Percentiles rank a stretch among this genome's conserved stretches.
Evolutionary conservation across 2,113 vertebrate genomes (phyloP).

Genomic region (Chascanopsetta lugubris): DNA sequence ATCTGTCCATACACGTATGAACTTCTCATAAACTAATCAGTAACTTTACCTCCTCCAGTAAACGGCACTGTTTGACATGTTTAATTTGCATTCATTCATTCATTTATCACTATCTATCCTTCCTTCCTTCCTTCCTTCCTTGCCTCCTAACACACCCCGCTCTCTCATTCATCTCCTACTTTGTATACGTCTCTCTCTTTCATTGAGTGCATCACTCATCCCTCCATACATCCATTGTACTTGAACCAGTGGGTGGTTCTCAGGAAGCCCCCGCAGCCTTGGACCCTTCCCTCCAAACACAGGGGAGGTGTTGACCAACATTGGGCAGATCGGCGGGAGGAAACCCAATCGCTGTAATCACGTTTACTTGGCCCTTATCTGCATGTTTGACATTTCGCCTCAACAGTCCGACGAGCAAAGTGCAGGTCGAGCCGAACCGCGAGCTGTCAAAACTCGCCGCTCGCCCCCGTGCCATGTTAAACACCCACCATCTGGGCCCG

Average conservation of each 20-base stretch:
- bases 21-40: not conserved
- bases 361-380: slow-evolving; percentile 67
- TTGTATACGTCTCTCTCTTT: not conserved
- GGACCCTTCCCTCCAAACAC: slow-evolving; percentile 56
- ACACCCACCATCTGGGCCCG: slow-evolving; percentile 70
- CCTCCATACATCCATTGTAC: slow-evolving; percentile 22
- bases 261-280: slow-evolving; percentile 57
- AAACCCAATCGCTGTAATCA: slow-evolving; percentile 46
- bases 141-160: not conserved
- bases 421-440: slow-evolving; percentile 43
- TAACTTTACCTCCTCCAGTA: not conserved
- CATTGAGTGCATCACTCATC: slow-evolving; percentile 23
- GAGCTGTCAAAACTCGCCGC: slow-evolving; percentile 60
- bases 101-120: not conserved
- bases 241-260: slow-evolving; percentile 61
- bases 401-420: slow-evolving; percentile 46
- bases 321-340: slow-evolving; percentile 41
- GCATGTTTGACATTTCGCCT: slow-evolving; percentile 68
- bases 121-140: not conserved
- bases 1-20: not conserved
- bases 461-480: slow-evolving; percentile 67
- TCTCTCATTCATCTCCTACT: not conserved
- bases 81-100: not conserved
- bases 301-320: slow-evolving; percentile 59
- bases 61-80: not conserved